Conservation (phyloP, 1,140 invertebrate species). For the Lasaia peninsularis region DNA sequence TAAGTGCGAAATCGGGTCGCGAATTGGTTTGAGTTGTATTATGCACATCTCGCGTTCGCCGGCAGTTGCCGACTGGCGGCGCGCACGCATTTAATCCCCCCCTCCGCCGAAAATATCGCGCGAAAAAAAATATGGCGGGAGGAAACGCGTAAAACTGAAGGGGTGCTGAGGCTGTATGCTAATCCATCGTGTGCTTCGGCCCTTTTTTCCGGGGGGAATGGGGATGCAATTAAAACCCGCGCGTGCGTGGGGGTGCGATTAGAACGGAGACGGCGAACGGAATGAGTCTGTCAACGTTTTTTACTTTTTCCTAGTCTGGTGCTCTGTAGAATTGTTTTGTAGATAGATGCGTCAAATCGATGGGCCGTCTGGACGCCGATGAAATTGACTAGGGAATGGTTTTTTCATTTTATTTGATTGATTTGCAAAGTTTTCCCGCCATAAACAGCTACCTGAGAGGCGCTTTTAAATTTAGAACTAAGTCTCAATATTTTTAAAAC, state of each 20-base stretch:
- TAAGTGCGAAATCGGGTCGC: conserved; percentile 20
- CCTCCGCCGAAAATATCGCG: conserved; percentile 40
- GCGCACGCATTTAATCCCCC: conserved; percentile 49
- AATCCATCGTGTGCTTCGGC: conserved; percentile 63
- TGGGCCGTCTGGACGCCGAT: conserved; percentile 32
- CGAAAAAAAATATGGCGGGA: conserved; percentile 61
- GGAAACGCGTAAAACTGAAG: conserved; percentile 64
- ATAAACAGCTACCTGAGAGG: background rate
- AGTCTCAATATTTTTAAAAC: background rate
- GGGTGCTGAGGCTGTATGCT: conserved; percentile 72
- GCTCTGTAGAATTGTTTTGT: conserved; percentile 32
- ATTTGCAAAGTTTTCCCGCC: conserved; percentile 2
- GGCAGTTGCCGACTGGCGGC: conserved; percentile 66
- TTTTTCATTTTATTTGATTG: background rate
- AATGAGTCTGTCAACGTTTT: conserved; percentile 67
- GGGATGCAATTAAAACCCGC: conserved; percentile 74
- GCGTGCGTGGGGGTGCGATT: conserved; percentile 73
- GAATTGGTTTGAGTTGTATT: conserved; percentile 13
- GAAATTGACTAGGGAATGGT: conserved; percentile 5
- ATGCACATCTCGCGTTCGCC: conserved; percentile 60
- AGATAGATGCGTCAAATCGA: conserved; percentile 52
- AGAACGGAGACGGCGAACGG: conserved; percentile 65
- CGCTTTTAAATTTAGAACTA: background rate
- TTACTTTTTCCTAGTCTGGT: conserved; percentile 73
- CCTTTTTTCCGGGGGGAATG: conserved; percentile 68